phyloP scores from a whole-genome alignment of 2,113 vertebrate genomes.

The Falco punctatus region DNA sequence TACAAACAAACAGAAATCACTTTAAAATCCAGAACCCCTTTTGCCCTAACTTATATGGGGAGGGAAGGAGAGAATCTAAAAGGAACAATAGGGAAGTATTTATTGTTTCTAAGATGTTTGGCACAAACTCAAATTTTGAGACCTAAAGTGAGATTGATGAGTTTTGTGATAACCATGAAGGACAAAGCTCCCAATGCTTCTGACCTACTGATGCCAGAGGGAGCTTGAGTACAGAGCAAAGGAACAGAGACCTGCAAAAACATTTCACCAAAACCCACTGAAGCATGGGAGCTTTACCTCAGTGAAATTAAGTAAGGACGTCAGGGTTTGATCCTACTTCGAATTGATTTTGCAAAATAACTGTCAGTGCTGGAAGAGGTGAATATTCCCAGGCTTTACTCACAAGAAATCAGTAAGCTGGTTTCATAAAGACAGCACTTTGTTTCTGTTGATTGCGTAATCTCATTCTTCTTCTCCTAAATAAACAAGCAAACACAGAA shows the following conservation, averaged over 20 bases:
- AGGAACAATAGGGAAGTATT: background rate
- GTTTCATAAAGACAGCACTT: background rate
- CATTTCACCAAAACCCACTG: fast-evolving
- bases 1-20: background rate
- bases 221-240: background rate
- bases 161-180: background rate
- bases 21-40: background rate
- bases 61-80: background rate
- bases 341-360: background rate
- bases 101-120: background rate
- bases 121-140: background rate
- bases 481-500: background rate
- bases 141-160: background rate
- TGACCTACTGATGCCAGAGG: background rate
- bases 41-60: background rate
- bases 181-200: background rate
- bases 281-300: background rate
- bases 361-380: background rate
- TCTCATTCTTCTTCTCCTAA: background rate
- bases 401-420: background rate
- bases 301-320: background rate
- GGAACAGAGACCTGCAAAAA: background rate
- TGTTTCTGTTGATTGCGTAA: background rate
- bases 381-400: background rate
- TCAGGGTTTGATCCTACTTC: background rate